Percentiles rank a stretch among this genome's conserved stretches.
Conservation (phyloP, 2,797 vertebrate genomes). For the Alfaro cultratus region DNA sequence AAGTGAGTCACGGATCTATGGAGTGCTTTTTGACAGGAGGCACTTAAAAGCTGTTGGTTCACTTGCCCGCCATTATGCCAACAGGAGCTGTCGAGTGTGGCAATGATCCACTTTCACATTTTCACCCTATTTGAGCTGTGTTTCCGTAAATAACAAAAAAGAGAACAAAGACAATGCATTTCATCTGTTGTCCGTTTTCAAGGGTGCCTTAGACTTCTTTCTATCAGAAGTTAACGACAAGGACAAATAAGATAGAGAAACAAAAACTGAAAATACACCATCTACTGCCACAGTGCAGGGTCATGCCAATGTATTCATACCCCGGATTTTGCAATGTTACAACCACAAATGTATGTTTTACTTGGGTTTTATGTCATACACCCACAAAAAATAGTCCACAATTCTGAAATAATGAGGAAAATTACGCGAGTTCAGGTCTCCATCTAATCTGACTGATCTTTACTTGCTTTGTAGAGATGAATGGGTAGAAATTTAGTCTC, state of each 20-base stretch:
- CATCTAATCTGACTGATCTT: neutral
- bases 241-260: constrained; percentile 25
- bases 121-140: constrained; percentile 37
- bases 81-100: constrained; percentile 44
- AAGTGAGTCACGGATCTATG: constrained; percentile 27
- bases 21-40: constrained; percentile 66
- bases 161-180: constrained; percentile 30
- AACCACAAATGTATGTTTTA: neutral
- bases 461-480: neutral
- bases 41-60: constrained; percentile 41
- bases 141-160: constrained; percentile 14
- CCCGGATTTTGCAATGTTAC: neutral
- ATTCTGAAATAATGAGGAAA: neutral
- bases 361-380: neutral
- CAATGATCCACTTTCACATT: constrained; percentile 44
- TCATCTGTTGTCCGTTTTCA: constrained; percentile 36
- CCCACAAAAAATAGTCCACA: neutral
- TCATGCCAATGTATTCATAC: neutral
- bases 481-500: neutral
- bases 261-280: constrained; percentile 11
- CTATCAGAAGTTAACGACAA: constrained; percentile 41
- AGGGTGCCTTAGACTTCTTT: constrained; percentile 46
- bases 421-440: neutral
- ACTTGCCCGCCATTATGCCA: constrained; percentile 41
- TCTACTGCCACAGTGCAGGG: neutral